A percentile compares a stretch with the other conserved stretches of the same genome.
phyloP scores from a whole-genome alignment of 2,888 invertebrate genomes.

The Pollenia labialis region DNA sequence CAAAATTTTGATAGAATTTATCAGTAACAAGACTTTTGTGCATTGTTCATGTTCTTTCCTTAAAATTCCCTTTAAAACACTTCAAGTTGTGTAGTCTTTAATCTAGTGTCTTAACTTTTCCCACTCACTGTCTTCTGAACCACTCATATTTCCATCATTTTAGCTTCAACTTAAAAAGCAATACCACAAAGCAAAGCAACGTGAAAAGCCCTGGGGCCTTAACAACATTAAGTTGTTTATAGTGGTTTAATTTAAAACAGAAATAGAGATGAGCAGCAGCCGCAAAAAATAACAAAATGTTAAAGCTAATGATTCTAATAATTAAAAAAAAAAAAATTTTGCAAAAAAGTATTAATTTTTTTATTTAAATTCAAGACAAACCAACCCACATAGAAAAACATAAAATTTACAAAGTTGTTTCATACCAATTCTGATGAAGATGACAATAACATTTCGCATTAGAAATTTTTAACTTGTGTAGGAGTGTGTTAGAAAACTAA shows the following conservation, averaged over 20 bases:
- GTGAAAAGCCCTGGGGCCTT: slow-evolving; percentile 4
- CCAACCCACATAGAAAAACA: slow-evolving; percentile 49
- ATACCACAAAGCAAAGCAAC: slow-evolving; percentile 2
- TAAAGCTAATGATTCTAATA: slow-evolving; percentile 10
- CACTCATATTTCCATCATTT: neutral
- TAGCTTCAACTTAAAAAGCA: neutral
- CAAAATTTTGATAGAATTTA: too few relatives aligned
- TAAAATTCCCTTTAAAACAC: too few relatives aligned
- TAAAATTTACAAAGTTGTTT: slow-evolving; percentile 34
- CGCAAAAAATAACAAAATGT: neutral
- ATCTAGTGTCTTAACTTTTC: neutral
- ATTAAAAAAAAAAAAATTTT: neutral
- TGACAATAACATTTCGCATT: neutral
- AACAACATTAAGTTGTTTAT: slow-evolving; percentile 40
- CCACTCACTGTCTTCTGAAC: neutral
- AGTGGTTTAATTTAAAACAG: neutral
- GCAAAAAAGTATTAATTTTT: neutral
- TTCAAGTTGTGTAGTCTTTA: too few relatives aligned
- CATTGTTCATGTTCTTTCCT: too few relatives aligned
- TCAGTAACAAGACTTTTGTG: too few relatives aligned
- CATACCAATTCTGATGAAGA: slow-evolving; percentile 14
- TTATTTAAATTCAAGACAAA: neutral
- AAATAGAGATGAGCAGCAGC: slow-evolving; percentile 2
- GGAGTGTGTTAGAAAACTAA: neutral
- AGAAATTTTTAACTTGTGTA: neutral